A percentile compares a stretch with the other conserved stretches of the same genome.
Evolutionary conservation across 2,113 vertebrate genomes (phyloP).

Genomic region (Junco hyemalis): DNA sequence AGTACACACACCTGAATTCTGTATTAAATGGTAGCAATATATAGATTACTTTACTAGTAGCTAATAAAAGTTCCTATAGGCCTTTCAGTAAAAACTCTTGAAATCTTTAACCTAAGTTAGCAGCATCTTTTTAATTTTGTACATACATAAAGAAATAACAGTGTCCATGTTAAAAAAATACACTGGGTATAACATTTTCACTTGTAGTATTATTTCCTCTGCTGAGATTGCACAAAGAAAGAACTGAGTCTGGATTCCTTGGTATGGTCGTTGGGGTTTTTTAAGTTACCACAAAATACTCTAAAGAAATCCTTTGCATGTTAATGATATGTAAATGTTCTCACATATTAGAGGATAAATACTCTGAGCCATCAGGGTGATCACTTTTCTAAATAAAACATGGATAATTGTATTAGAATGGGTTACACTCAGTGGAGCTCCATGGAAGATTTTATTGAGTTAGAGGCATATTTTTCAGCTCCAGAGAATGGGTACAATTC

Average conservation of each 20-base stretch:
- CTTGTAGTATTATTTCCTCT: not conserved
- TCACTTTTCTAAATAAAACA: not conserved
- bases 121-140: not conserved
- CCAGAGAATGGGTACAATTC: not conserved
- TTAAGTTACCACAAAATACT: not conserved
- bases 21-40: not conserved
- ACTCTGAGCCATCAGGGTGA: not conserved
- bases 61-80: not conserved
- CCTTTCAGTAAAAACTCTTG: not conserved
- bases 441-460: not conserved
- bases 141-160: not conserved
- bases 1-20: not conserved
- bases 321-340: not conserved
- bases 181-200: not conserved
- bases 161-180: not conserved
- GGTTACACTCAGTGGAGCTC: not conserved
- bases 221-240: not conserved
- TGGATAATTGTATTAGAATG: not conserved
- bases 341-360: not conserved
- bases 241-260: not conserved
- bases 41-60: not conserved
- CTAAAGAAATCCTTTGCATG: not conserved
- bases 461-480: not conserved
- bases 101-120: not conserved
- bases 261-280: fast-evolving